Conservation (phyloP, 2,113 vertebrate genomes). For the Acanthochromis polyacanthus region DNA sequence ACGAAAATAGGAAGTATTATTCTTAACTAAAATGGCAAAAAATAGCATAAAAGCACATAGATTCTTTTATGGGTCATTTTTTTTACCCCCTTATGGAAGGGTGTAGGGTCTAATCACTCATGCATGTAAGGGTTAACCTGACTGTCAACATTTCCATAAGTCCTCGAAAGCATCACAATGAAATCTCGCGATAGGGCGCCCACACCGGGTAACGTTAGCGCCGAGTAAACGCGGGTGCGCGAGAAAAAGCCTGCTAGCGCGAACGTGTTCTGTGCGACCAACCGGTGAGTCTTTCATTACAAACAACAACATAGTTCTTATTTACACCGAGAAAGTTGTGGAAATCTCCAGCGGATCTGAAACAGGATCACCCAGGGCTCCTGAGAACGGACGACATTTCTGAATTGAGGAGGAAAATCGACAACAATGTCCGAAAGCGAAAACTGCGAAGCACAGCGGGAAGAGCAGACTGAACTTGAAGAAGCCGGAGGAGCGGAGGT, state of each 20-base stretch:
- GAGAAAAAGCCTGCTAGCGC: conserved; percentile 61
- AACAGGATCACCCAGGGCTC: not conserved
- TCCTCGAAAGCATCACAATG: not conserved
- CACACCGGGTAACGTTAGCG: conserved; percentile 9
- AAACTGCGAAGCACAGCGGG: conserved; percentile 80
- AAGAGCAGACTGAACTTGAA: conserved; percentile 78
- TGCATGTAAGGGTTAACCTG: not conserved
- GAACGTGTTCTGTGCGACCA: conserved; percentile 50
- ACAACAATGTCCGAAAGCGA: conserved; percentile 79
- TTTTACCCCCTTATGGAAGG: too few relatives aligned
- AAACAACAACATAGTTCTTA: conserved; percentile 41
- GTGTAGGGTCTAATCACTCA: too few relatives aligned
- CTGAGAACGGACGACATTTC: not conserved
- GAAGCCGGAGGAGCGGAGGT: conserved; percentile 83
- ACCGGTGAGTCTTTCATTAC: conserved; percentile 71
- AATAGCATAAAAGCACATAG: too few relatives aligned
- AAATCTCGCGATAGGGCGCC: conserved; percentile 68
- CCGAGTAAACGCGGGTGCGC: conserved; percentile 58
- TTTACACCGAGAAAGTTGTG: conserved; percentile 28
- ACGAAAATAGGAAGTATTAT: too few relatives aligned
- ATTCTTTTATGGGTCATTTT: too few relatives aligned
- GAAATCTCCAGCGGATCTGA: not conserved
- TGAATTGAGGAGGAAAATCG: conserved; percentile 15
- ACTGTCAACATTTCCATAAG: not conserved
- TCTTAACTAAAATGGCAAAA: too few relatives aligned